Base-by-base conservation (phyloP, 2,113 vertebrate genomes). In the Hystrix brachyura region DNA sequence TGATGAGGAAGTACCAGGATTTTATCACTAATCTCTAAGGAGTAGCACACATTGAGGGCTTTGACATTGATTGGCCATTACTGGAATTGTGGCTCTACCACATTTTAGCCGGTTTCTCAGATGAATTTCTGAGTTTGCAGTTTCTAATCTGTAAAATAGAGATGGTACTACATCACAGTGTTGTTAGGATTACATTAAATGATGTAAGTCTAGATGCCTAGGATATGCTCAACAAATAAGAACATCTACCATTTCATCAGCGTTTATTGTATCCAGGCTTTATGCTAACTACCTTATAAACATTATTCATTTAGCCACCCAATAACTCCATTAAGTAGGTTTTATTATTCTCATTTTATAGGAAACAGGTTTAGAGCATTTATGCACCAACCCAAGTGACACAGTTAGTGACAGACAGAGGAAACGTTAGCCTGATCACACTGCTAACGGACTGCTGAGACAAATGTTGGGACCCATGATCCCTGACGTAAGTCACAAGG, bases 121-220 rank as follows among this genome's bases (percentile, higher is more conserved):
- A 71, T 46, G 48, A 29, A 53, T 69, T 46, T 84, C 48, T 71
- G 43, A 17, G 7, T 57, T 29, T 90, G 29, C 1, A 29, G 21
- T 74, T 90, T 38, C 65, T 67, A 69, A 69, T 15, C 59, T 90
- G 38, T 55, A 60, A 84, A 32, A 57, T 3, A 12, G n/a, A 79
- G 38, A 65, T 2, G 5, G 25, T n/a, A 14, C 10, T 32, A 21
- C 7, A 10, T 32, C 2, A 15, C 7, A 59, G 13, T 0, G 4
- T 4, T 74, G 12, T 25, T 27, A 5, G 1, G 43, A 53, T 91
- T 76, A 34, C 53, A 46, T 11, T 87, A 76, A 88, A 83, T 82
- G 27, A 60, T 46, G 32, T n/a, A 53, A 57, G 57, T 57, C 34
- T 55, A 23, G 64, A n/a, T 43, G 82, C 64, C 19, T 51, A 43